Evolutionary conservation across 2,888 invertebrate species (phyloP), one percentile per base, ranked within the genome.

Genomic region (Agrochola lychnidis): DNA sequence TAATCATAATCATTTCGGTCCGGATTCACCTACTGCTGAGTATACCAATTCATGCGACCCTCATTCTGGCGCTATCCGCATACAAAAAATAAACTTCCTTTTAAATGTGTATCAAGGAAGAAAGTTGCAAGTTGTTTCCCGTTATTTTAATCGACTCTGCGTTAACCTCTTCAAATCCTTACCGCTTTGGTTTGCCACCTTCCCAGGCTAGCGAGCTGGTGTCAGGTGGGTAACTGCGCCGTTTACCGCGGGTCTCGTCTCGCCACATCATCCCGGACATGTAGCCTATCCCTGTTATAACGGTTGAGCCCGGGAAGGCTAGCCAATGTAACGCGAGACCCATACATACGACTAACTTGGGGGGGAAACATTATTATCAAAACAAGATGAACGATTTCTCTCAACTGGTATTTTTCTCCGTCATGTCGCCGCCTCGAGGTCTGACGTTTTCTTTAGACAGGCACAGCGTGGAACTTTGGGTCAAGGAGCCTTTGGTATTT

Each of bases 401-500:
- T 36, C 12, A 19, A 36, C 36, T 45, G 36, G 45, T 70, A 62
- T 62, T 73, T 73, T 68, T 19, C 36, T 63, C 2, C 14, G 64
- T 42, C 63, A 10, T 19, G 25, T 62, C 45, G 48, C 30, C 57
- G 67, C 69, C 59, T 30, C 42, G n/a, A 30, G 81, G 87, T 90
- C 88, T 88, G 88, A 77, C 88, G 86, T 88, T 88, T 86, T 78
- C 87, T 87, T 86, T 90, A 89, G 88, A 88, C 87, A 89, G 83
- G 84, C 79, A 86, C 84, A 84, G 79, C 81, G 82, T 77, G 79
- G 87, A 87, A 86, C 83, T 80, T 22, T 22, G 10, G 12, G 36
- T 22, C 12, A 2, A 19, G 19, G 36, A 78, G 81, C 86, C 87
- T 89, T 92, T 92, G 90, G 89, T 90, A 86, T 87, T 88, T 87